Conservation (phyloP, 2,113 vertebrate species). For the Galemys pyrenaicus region DNA sequence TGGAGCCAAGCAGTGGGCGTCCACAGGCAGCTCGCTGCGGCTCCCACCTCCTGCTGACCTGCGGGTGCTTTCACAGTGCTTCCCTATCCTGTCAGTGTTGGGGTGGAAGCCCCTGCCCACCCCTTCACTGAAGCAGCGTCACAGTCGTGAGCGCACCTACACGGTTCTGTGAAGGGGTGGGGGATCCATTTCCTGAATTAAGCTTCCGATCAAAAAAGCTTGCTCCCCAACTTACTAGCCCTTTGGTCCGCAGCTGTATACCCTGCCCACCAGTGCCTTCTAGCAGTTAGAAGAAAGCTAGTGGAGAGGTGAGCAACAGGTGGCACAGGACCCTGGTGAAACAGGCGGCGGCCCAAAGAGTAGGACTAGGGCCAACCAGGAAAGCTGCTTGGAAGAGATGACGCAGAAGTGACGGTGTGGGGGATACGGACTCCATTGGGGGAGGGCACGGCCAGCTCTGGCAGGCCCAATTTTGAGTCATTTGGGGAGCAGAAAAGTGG, state of each 20-base stretch:
- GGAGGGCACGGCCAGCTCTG: not conserved
- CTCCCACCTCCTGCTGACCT: not conserved
- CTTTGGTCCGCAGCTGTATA: not conserved
- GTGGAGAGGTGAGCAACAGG: not conserved
- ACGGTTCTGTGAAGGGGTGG: too few species aligned
- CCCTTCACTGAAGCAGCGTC: conserved; percentile 3
- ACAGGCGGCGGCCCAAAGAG: not conserved
- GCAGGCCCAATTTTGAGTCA: not conserved
- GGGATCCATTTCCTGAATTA: not conserved
- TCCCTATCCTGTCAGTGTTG: not conserved
- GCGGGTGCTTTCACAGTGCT: not conserved
- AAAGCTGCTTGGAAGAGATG: not conserved
- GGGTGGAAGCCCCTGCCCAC: not conserved
- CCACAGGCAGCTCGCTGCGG: too few species aligned
- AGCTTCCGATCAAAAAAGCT: not conserved
- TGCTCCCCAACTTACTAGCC: not conserved
- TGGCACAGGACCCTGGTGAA: not conserved
- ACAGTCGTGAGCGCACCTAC: not conserved
- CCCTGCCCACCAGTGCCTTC: not conserved
- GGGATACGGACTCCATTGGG: not conserved
- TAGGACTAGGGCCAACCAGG: not conserved
- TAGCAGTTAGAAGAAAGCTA: not conserved
- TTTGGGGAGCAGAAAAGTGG: not conserved
- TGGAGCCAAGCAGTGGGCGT: not conserved
- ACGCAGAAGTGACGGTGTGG: not conserved